Conservation (phyloP, 2,113 vertebrate species). For the Eleginops maclovinus region DNA sequence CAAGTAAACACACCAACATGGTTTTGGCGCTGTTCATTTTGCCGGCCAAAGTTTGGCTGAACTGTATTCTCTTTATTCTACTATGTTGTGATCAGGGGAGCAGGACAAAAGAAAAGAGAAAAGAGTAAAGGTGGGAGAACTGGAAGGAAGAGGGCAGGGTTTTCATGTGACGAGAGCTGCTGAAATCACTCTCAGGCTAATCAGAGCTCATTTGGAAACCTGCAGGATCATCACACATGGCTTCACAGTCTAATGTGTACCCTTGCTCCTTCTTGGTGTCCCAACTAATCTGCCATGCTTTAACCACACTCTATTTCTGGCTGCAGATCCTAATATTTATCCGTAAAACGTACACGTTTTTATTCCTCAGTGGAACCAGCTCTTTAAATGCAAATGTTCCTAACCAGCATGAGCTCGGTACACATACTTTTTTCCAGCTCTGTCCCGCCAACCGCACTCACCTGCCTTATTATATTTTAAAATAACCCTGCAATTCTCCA, state of each 20-base stretch:
- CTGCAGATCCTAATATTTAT: constrained; percentile 77
- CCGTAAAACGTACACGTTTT: constrained; percentile 56
- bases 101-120: constrained; percentile 24
- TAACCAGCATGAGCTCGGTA: constrained; percentile 60
- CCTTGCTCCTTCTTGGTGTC: constrained; percentile 57
- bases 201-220: constrained; percentile 77
- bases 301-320: constrained; percentile 66
- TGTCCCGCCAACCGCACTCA: constrained; percentile 21
- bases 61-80: constrained; percentile 39
- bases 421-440: constrained; percentile 27
- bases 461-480: constrained; percentile 41
- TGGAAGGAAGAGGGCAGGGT: constrained; percentile 43
- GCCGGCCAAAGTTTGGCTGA: constrained; percentile 44
- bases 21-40: constrained; percentile 47
- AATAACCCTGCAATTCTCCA: constrained; percentile 22
- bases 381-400: constrained; percentile 58
- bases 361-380: constrained; percentile 56
- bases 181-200: constrained; percentile 79
- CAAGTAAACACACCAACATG: constrained; percentile 44
- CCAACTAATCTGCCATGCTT: constrained; percentile 67
- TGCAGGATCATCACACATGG: constrained; percentile 79
- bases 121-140: constrained; percentile 36
- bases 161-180: constrained; percentile 71
- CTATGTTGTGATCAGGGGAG: constrained; percentile 41
- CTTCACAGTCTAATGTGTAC: constrained; percentile 74